Percentiles rank a stretch among this genome's conserved stretches.
These are phyloP conservation scores for Cosmia trapezina DNA, from an alignment of 2,888 invertebrate species.

Conservation along the genomic window DNA sequence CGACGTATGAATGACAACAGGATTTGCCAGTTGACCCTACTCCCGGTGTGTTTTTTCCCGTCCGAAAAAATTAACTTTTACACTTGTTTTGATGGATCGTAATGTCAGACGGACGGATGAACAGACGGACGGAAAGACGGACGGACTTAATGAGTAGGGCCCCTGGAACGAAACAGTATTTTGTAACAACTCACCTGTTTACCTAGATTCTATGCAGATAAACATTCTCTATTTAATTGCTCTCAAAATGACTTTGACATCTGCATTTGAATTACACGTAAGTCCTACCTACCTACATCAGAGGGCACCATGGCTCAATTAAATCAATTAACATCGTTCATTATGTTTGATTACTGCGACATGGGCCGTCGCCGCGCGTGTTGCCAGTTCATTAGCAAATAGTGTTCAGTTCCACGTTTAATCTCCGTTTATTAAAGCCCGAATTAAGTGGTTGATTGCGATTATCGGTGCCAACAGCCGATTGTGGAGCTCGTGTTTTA, in stretches of 20 bases:
- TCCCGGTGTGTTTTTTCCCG: too few relatives aligned
- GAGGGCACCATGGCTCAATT: constrained; percentile 47
- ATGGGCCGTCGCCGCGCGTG: constrained; percentile 41
- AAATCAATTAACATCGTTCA: constrained; percentile 58
- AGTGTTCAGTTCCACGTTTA: constrained; percentile 59
- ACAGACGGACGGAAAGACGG: too few relatives aligned
- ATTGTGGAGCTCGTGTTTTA: constrained; percentile 3
- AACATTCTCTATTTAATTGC: not conserved
- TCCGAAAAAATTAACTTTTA: too few relatives aligned
- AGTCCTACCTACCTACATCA: not conserved
- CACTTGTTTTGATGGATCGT: too few relatives aligned
- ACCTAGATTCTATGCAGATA: not conserved
- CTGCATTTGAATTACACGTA: constrained; percentile 32
- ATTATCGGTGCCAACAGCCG: constrained; percentile 35
- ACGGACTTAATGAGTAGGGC: too few relatives aligned
- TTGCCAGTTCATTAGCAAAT: constrained; percentile 58
- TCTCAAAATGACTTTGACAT: constrained; percentile 15
- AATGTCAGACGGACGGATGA: too few relatives aligned
- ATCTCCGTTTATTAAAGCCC: constrained; percentile 59
- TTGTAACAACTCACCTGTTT: not conserved
- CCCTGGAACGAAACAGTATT: not conserved
- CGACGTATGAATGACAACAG: too few relatives aligned
- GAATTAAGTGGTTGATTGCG: constrained; percentile 48
- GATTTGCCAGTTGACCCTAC: too few relatives aligned
- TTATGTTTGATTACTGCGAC: constrained; percentile 53